Base-by-base conservation (phyloP, 2,888 invertebrate genomes). In the Mayetiola destructor region DNA sequence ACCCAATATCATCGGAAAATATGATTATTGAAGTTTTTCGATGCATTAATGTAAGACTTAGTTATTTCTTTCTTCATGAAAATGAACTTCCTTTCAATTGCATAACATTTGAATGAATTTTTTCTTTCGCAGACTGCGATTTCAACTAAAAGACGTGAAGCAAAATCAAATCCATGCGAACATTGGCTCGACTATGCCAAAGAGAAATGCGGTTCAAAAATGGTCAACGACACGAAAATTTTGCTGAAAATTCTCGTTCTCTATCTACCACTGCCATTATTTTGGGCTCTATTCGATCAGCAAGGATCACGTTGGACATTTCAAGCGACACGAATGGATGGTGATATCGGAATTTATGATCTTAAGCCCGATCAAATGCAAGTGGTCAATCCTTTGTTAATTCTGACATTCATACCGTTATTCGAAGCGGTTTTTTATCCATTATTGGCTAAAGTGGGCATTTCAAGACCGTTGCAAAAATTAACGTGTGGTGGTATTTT, bases 321-420 rank as follows among this genome's bases (percentile, higher is more conserved):
- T 71, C 93, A 93, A 76, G 94, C 93, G 0, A 82, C 84, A 12
- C 78, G 84, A 62, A 93, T 95, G 93, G 76, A 85, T 64, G 91
- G 92, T 23, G 77, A 81, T 60, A 75, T 91, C 59, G 85, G 85
- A 1, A 75, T 76, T 56, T 86, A 80, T 72, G 77, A 80, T 0
- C 73, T 91, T 18, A 84, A 91, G 63, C 92, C 97, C 0, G 97
- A 97, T 73, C 96, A 97, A 59, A 84, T 97, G 83, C 93, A 93
- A 77, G 87, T 93, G 59, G 71, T 93, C 2, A 95, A 94, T 73
- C 93, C 94, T 0, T 67, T 92, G 4, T 74, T 93, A 35, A 89
- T 94, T 64, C 73, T 95, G 21, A 56, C 82, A 3, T 84, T 93
- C 63, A 93, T 95, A 65, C 95, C 95, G 0, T 66, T 89, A 0